Conservation (phyloP, 2,888 invertebrate species). For the Idaea aversata region DNA sequence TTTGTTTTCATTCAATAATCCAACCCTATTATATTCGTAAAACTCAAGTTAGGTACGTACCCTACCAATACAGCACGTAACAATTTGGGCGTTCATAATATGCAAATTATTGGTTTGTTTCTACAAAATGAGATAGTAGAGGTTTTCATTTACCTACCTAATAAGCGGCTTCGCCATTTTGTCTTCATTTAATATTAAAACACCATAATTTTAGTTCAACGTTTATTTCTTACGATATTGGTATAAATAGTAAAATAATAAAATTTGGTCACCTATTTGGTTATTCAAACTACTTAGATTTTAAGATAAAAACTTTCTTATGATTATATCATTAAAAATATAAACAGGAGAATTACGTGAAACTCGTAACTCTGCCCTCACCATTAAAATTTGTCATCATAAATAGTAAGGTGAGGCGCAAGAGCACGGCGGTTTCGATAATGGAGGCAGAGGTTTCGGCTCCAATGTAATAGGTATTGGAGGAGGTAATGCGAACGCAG, state of each 20-base stretch:
- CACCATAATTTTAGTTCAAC: background rate
- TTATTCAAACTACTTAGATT: background rate
- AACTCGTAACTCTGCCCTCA: background rate
- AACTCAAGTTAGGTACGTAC: background rate
- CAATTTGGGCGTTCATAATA: background rate
- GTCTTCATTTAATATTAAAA: background rate
- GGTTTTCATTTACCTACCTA: background rate
- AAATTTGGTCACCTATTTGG: background rate
- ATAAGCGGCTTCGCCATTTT: background rate
- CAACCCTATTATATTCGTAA: background rate
- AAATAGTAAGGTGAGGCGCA: constrained; percentile 20
- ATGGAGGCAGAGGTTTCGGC: constrained; percentile 53
- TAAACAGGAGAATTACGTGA: background rate
- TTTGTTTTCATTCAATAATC: background rate
- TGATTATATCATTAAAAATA: background rate
- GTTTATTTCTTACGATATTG: background rate
- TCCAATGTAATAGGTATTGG: constrained; percentile 64
- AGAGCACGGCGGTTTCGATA: constrained; percentile 24
- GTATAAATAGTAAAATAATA: background rate
- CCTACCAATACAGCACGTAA: background rate
- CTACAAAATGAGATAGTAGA: background rate
- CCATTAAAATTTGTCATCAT: background rate
- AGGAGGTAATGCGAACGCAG: constrained; percentile 60
- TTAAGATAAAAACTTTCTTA: background rate
- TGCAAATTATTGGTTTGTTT: background rate